A percentile compares a stretch with the other conserved stretches of the same genome.
These are phyloP conservation scores for Proisotoma minuta DNA, from an alignment of 2,888 invertebrate species.

Conservation along the genomic window DNA sequence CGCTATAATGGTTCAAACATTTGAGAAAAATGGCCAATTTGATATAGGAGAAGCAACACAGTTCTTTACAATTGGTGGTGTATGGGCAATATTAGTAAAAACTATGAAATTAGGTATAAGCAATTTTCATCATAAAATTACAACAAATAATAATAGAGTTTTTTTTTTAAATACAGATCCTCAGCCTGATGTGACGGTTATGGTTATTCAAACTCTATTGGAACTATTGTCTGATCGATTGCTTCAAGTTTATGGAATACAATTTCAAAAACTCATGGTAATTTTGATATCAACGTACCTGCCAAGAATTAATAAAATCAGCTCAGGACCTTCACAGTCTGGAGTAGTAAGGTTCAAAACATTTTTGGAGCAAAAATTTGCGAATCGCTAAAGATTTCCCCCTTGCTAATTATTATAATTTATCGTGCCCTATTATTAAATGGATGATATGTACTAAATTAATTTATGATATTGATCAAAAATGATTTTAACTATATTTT, in stretches of 20 bases:
- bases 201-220: conserved; percentile 40
- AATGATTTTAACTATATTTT: too few species aligned
- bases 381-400: neutral
- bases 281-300: conserved; percentile 28
- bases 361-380: conserved; percentile 35
- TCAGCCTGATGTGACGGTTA: conserved; percentile 45
- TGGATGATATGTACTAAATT: too few species aligned
- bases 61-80: conserved; percentile 44
- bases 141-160: neutral
- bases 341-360: conserved; percentile 41
- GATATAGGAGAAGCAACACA: conserved; percentile 31
- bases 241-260: conserved; percentile 27
- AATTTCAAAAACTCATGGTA: conserved; percentile 40
- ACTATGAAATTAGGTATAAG: conserved; percentile 41
- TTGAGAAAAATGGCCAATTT: conserved; percentile 21
- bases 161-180: conserved; percentile 36
- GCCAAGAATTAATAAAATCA: conserved; percentile 35
- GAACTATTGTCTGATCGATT: conserved; percentile 40
- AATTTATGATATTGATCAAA: too few species aligned
- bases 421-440: too few species aligned
- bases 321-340: conserved; percentile 33
- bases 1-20: conserved; percentile 39
- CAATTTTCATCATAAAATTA: neutral
- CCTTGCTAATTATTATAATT: too few species aligned
- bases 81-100: conserved; percentile 41